Conservation (phyloP, 2,797 vertebrate genomes). For the Lindbergichthys nudifrons region DNA sequence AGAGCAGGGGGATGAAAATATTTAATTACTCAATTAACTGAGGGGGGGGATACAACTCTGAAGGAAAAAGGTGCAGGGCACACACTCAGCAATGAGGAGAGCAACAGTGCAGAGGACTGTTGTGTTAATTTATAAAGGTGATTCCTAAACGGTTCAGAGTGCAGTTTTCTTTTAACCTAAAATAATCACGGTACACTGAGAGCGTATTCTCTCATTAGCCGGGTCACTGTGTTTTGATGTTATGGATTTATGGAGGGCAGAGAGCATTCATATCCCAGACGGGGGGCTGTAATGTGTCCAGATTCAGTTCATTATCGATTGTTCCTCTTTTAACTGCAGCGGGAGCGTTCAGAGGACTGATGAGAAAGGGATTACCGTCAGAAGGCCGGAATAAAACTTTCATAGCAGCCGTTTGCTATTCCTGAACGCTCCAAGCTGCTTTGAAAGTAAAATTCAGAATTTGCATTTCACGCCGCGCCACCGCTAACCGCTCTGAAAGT, state of each 20-base stretch:
- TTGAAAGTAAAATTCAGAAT: constrained; percentile 75
- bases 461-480: constrained; percentile 62
- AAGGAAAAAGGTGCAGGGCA: constrained; percentile 70
- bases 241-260: constrained; percentile 74
- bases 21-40: constrained; percentile 86
- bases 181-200: constrained; percentile 21
- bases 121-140: background rate
- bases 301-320: constrained; percentile 82
- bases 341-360: constrained; percentile 64
- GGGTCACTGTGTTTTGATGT: constrained; percentile 67
- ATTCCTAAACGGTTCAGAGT: constrained; percentile 54
- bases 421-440: constrained; percentile 70
- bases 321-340: constrained; percentile 75
- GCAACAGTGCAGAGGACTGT: background rate
- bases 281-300: constrained; percentile 73
- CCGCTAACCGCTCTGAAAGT: constrained; percentile 39
- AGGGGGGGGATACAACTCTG: constrained; percentile 77
- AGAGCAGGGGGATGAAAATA: constrained; percentile 82
- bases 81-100: constrained; percentile 50
- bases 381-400: constrained; percentile 74
- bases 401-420: constrained; percentile 62
- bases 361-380: constrained; percentile 74
- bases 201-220: constrained; percentile 46
- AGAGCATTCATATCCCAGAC: constrained; percentile 71
- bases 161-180: constrained; percentile 56